Evolutionary conservation across 64 coral and sea anemone species (phyloP).

Genomic region (Pachyseris speciosa): DNA sequence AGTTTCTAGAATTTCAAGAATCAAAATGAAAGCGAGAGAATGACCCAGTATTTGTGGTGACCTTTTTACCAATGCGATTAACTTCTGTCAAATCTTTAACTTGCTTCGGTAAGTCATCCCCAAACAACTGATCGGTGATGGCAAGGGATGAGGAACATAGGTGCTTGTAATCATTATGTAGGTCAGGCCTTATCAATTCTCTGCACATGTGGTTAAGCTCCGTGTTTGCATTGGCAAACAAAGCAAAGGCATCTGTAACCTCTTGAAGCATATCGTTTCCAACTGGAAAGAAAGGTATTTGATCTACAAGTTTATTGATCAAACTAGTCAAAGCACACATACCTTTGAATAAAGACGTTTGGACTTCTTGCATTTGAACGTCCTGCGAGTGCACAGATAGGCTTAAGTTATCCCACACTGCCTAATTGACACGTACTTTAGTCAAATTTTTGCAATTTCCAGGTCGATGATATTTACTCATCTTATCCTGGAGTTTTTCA

Average conservation of each 20-base stretch:
- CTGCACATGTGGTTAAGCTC: too few relatives aligned
- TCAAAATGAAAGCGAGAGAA: not conserved
- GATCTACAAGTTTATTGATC: slow-evolving; percentile 22
- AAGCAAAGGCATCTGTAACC: not conserved
- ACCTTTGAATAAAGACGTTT: slow-evolving; percentile 35
- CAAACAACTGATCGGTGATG: too few relatives aligned
- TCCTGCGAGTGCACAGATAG: slow-evolving; percentile 9
- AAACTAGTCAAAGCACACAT: slow-evolving; percentile 24
- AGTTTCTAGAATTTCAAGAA: slow-evolving; percentile 15
- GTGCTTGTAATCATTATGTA: too few relatives aligned
- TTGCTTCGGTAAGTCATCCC: slow-evolving; percentile 43
- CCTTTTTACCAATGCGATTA: slow-evolving; percentile 40
- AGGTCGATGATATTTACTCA: slow-evolving; percentile 23
- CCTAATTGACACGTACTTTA: not conserved
- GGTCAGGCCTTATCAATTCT: too few relatives aligned
- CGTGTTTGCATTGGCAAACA: slow-evolving; percentile 5
- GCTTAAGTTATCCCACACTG: not conserved
- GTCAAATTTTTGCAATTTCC: not conserved
- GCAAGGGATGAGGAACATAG: too few relatives aligned
- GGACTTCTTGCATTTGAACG: slow-evolving; percentile 21
- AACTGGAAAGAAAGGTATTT: not conserved
- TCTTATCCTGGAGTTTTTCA: slow-evolving; percentile 8
- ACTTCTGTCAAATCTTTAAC: slow-evolving; percentile 60
- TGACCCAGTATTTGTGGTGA: slow-evolving; percentile 29
- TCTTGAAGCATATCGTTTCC: slow-evolving; percentile 9